Evolutionary conservation across 2,113 vertebrate genomes (phyloP).

Genomic region (Lichenostomus cassidix): DNA sequence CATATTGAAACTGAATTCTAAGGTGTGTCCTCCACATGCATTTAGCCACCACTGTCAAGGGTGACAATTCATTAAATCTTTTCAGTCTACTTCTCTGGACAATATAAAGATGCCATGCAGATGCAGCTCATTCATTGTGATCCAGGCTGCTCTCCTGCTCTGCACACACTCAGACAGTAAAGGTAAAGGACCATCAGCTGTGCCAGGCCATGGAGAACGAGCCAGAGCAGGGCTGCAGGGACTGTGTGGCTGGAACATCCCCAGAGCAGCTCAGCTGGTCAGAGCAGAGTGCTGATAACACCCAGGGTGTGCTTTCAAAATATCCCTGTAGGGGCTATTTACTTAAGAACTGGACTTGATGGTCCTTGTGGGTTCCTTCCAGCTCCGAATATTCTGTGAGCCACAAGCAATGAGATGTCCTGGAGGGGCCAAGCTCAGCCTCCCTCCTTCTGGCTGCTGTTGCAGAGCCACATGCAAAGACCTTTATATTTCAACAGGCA

Average conservation of each 20-base stretch:
- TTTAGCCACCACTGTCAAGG: background rate
- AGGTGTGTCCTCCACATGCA: background rate
- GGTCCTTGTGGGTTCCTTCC: background rate
- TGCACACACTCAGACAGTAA: background rate
- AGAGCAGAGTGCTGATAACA: background rate
- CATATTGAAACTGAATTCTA: background rate
- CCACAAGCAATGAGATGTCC: background rate
- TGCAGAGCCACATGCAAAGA: background rate
- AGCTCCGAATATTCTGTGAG: background rate
- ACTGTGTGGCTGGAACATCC: fast-evolving
- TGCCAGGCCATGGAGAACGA: background rate
- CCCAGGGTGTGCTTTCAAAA: background rate
- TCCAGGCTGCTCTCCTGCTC: background rate
- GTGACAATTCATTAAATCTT: background rate
- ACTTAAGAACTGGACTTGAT: background rate
- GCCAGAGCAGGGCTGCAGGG: fast-evolving
- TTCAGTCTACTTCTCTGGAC: background rate
- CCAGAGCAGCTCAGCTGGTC: background rate
- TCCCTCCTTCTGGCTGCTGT: fast-evolving
- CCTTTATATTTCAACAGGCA: background rate
- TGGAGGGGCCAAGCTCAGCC: background rate
- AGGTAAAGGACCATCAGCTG: background rate
- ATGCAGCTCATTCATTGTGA: background rate
- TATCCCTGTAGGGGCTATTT: background rate
- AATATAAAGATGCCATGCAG: background rate